Evolutionary conservation across 1,140 invertebrate species (phyloP), one percentile per base, ranked within the genome.

Genomic region (Polyergus mexicanus): DNA sequence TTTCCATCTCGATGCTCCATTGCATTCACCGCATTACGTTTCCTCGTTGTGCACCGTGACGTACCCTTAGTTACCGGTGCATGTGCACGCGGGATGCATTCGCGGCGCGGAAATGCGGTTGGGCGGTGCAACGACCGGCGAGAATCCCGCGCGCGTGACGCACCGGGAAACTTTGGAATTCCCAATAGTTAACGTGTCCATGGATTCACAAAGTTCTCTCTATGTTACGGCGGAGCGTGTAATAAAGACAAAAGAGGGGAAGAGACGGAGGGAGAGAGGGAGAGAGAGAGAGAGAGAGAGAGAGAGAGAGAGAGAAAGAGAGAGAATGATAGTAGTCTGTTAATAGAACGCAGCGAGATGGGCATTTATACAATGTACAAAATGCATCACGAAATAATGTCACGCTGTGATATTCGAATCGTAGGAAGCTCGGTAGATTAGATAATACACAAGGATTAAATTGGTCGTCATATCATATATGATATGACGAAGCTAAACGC

Each of bases 111-210:
- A 75, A 86, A 74, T 76, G 69, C 56, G 60, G 69, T 56, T 87
- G 47, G 35, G 5, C 69, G 58, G 56, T 56, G 41, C 47, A 86
- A 86, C 65, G 60, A 80, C 66, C 84, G 72, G 62, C 69, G 51
- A 69, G 69, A 88, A 80, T 87, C 60, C 62, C 71, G 60, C 85
- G 69, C 54, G 69, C 56, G 65, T 51, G 77, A 83, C 84, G 76
- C 76, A 62, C 47, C 63, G 74, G n/a, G 51, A 80, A 86, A 86
- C 77, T 86, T 62, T 11, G 41, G 41, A 51, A 66, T 83, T 86
- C 41, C 84, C 62, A 68, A 72, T 83, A 38, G 76, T 86, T 83
- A 86, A 71, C 51, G 63, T 69, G 77, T 41, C 76, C 62, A 85
- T 51, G 54, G 54, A 54, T 54, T 81, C 54, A 65, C 38, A 28